phyloP scores from a whole-genome alignment of 2,888 invertebrate species.

The Pollenia amentaria region DNA sequence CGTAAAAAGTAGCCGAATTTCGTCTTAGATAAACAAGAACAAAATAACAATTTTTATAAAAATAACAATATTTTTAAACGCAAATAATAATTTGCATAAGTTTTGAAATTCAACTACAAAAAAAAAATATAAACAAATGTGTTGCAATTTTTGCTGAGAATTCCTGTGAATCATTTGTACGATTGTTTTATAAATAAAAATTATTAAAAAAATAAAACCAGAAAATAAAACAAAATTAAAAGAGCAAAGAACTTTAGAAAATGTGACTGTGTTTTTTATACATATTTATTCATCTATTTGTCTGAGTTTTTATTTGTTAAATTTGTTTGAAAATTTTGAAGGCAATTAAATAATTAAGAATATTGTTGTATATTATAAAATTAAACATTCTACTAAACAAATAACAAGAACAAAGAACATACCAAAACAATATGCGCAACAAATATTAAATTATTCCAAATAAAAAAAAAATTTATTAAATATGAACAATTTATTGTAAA shows the following conservation, averaged over 20 bases:
- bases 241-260: constrained; percentile 72
- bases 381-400: constrained; percentile 17
- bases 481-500: constrained; percentile 30
- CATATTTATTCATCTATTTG: not conserved
- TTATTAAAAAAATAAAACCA: constrained; percentile 32
- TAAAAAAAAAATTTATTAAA: not conserved
- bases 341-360: constrained; percentile 39
- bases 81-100: constrained; percentile 70
- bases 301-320: constrained; percentile 12
- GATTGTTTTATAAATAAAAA: constrained; percentile 55
- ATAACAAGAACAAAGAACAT: constrained; percentile 27
- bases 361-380: constrained; percentile 27
- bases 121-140: constrained; percentile 41
- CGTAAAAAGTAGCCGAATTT: not conserved
- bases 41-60: constrained; percentile 36
- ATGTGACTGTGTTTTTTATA: constrained; percentile 65
- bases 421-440: constrained; percentile 61
- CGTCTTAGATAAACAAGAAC: not conserved
- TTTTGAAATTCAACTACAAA: constrained; percentile 39
- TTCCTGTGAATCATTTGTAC: constrained; percentile 60
- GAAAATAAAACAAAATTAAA: constrained; percentile 32
- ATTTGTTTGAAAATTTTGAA: constrained; percentile 12
- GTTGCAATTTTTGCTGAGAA: constrained; percentile 63
- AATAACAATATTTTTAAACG: constrained; percentile 58
- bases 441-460: constrained; percentile 52